Base-by-base conservation (phyloP, 2,888 invertebrate species). In the Pandemis heparana region DNA sequence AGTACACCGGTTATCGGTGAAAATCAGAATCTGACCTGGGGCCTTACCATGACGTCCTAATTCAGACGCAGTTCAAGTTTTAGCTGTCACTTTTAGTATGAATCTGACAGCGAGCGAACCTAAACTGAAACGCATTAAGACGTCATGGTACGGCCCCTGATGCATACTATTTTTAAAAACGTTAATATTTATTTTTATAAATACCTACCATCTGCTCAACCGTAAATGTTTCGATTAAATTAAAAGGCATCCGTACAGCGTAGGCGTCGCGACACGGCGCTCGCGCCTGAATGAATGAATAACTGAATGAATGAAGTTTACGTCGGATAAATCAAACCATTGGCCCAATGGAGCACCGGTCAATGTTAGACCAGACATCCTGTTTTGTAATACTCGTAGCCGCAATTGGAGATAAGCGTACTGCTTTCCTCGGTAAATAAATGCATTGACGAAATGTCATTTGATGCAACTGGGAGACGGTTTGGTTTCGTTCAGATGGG, bases 291-390 rank as follows among this genome's bases (percentile, higher is more conserved):
- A 63, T 63, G 63, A 73, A 39, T 63, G 62, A 73, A 43, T 59
- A n/a, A n/a, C n/a, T n/a, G 68, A 64, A 63, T 63, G 63, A 69
- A 48, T 59, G 72, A 62, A 43, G 9, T 4, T 18, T 9, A 48
- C 39, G 61, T 53, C 32, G 56, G 73, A 69, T 73, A 73, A 69
- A 69, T 64, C 63, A 64, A 51, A 73, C 53, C 16, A 59, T 73
- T 69, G 73, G 39, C 3, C 32, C 68, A 69, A 59, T 51, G 68
- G 68, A 39, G 62, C 62, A 48, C 53, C 59, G 68, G 59, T 60
- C 68, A 63, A 73, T 73, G 68, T 59, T 72, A 18, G 8, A 43
- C 16, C 16, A 72, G 53, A 62, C 67, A 62, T 72, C 72, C 72
- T 62, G 72, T 62, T 72, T 53, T 67, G 56, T 61, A 72, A 63